Evolutionary conservation across 2,797 vertebrate species (phyloP), one percentile per base, ranked within the genome.

Genomic region (Toxotes lorentzi): DNA sequence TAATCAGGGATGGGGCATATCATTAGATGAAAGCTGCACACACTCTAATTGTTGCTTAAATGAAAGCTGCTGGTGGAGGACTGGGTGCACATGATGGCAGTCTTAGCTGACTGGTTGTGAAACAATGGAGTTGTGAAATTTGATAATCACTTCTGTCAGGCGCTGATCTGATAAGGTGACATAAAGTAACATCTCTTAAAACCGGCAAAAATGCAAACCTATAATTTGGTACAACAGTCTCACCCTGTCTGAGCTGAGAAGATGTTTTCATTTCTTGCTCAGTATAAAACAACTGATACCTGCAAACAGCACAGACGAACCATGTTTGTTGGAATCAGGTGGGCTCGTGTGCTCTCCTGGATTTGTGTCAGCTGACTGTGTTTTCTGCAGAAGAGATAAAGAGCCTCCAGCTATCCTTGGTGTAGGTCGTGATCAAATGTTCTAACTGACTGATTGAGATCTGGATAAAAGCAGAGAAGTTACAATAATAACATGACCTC

Each of bases 331-430:
- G 43, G 54, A 73, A 62, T 79, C 68, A 85, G 76, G 62, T 76
- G 70, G 51, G 35, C 32, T 11, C 67, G 61, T 70, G 66, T 68
- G 70, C 58, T 76, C 47, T 70, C 56, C 62, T 83, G 73, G 54
- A 69, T 76, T 67, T 68, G 57, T 63, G 24, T 72, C 81, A 70
- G 61, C 41, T 61, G 78, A 80, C 54, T 47, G 56, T 71, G 65
- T 57, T 24, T 56, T 63, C 58, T 45, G 48, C 76, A 77, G 59
- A 60, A n/a, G 40, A 69, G 66, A 79, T 59, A 45, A 70, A 76
- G 45, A 66, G 27, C 79, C 43, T 70, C 78, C 78, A 83, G 83
- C 76, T 83, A 80, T 70, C 80, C 48, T 58, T 50, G 59, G 67
- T 73, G 16, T 58, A 61, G 23, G 58, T 45, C 81, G 50, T 47